Evolutionary conservation across 2,888 invertebrate species (phyloP).

Genomic region (Drosophila birchii): DNA sequence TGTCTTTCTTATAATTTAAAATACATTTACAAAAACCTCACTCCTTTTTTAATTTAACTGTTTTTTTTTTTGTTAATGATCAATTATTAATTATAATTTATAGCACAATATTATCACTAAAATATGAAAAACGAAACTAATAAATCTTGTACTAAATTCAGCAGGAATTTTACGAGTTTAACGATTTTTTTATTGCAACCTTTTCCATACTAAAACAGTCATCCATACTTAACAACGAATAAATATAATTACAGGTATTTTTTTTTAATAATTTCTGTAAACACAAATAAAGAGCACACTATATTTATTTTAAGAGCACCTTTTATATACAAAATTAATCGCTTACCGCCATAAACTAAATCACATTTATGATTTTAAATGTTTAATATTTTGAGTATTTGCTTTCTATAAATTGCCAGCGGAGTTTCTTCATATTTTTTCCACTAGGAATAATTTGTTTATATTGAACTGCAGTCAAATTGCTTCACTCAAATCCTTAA

Average conservation of each 20-base stretch:
- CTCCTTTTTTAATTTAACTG: no score
- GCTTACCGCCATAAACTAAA: slow-evolving; percentile 11
- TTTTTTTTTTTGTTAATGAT: not conserved
- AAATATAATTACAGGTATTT: not conserved
- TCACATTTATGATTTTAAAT: not conserved
- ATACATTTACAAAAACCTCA: not conserved
- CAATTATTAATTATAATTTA: not conserved
- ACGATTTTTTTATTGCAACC: not conserved
- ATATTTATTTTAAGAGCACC: not conserved
- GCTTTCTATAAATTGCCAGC: not conserved
- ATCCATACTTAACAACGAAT: no score
- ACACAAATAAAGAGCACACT: not conserved
- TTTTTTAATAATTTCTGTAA: not conserved
- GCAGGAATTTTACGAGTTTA: not conserved
- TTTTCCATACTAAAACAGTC: no score
- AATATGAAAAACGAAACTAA: not conserved
- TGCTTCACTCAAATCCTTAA: slow-evolving; percentile 9
- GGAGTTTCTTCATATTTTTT: slow-evolving; percentile 39
- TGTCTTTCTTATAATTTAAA: not conserved
- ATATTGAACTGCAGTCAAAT: slow-evolving; percentile 2
- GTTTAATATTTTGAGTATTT: not conserved
- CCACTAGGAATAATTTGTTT: not conserved
- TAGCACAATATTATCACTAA: not conserved
- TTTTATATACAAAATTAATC: no score
- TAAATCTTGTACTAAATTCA: not conserved